A percentile compares a stretch with the other conserved stretches of the same genome.
These are phyloP conservation scores for Pollachius pollachius DNA, from an alignment of 2,113 vertebrate species.

Conservation along the genomic window DNA sequence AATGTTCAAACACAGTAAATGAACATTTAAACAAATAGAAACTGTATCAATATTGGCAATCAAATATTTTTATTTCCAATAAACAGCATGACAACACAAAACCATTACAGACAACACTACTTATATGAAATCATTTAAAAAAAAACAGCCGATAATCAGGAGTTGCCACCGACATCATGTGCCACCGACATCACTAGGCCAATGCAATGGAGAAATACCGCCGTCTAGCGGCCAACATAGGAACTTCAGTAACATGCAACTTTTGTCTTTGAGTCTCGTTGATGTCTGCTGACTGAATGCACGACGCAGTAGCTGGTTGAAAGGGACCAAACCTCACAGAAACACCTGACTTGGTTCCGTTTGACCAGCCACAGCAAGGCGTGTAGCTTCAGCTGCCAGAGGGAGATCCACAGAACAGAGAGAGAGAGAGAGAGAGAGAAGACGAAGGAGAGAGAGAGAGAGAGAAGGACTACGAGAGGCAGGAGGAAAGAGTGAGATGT, in stretches of 20 bases:
- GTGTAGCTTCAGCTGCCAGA: conserved; percentile 67
- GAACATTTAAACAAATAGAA: not conserved
- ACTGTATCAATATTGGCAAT: not conserved
- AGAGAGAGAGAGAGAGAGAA: too few species aligned
- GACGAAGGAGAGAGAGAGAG: not conserved
- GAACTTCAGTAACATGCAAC: conserved; percentile 16
- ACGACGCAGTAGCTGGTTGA: conserved; percentile 99
- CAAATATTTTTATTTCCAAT: conserved; percentile 7
- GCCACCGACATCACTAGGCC: not conserved
- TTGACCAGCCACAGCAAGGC: conserved; percentile 99
- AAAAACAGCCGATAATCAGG: not conserved
- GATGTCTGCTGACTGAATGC: conserved; percentile 71
- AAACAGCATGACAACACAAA: conserved; percentile 20
- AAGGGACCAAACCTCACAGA: conserved; percentile 99
- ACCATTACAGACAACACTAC: not conserved
- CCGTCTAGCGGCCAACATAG: not conserved
- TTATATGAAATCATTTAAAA: not conserved
- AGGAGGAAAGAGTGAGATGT: not conserved
- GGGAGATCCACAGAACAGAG: not conserved
- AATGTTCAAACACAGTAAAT: conserved; percentile 4
- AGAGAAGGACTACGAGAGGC: not conserved
- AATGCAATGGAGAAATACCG: not conserved
- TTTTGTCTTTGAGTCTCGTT: conserved; percentile 35
- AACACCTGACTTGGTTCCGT: conserved; percentile 99
- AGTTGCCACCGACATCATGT: too few species aligned